Conservation (phyloP, 2,888 invertebrate species). For the Dryadula phaetusa region DNA sequence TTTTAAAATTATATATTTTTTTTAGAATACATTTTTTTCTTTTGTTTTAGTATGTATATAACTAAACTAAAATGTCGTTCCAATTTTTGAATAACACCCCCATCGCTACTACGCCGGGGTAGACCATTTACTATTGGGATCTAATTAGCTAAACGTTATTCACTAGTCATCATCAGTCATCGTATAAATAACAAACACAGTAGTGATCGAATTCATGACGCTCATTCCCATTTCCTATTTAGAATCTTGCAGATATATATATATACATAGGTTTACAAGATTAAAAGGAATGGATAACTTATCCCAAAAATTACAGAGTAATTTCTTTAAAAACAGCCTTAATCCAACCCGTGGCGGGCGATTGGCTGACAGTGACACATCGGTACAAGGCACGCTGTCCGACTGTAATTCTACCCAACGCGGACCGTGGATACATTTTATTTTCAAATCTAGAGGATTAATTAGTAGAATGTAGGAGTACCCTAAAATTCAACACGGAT, state of each 20-base stretch:
- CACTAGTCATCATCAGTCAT: too few species aligned
- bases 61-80: too few species aligned
- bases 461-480: constrained; percentile 55
- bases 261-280: constrained; percentile 35
- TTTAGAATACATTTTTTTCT: neutral
- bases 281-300: constrained; percentile 39
- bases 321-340: constrained; percentile 77
- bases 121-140: too few species aligned
- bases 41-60: too few species aligned
- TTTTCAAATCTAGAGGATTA: constrained; percentile 67
- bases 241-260: neutral
- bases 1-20: neutral
- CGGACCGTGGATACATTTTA: constrained; percentile 63
- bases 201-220: too few species aligned
- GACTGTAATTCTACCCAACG: constrained; percentile 80
- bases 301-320: constrained; percentile 59
- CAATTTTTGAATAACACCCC: too few species aligned
- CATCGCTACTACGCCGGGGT: too few species aligned
- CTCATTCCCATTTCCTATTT: neutral
- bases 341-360: constrained; percentile 72
- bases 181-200: too few species aligned
- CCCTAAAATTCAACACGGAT: neutral
- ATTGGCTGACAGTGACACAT: constrained; percentile 84
- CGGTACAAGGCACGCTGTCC: constrained; percentile 80
- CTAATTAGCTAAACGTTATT: too few species aligned